Base-by-base conservation (phyloP, 1,140 invertebrate species). In the Trichonephila clavipes region DNA sequence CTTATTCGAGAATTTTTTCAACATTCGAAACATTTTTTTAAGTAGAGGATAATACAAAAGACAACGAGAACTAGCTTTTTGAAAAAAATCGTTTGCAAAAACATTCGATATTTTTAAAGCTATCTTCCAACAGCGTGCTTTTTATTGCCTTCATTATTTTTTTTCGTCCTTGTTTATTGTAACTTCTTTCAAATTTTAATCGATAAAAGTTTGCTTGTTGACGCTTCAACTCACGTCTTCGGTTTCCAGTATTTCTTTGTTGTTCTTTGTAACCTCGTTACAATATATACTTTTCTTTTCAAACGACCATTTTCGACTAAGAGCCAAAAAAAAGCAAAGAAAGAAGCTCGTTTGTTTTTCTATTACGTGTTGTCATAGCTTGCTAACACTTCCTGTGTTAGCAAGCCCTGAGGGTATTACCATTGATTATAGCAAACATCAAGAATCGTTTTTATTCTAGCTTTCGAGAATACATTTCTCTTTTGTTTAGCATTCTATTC, bases 261-360 rank as follows among this genome's bases (percentile, higher is more conserved):
- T 90, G 58, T 90, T 90, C 51, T 77, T 81, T 66, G 40, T 90
- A 90, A 90, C 51, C 88, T 90, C 24, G 88, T 90, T 90, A 90
- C 69, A 77, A 77, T 69, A 51, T 69, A 81, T 90, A 66, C 62
- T 90, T 81, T 90, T 90, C 72, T 90, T 90, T 90, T 81, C 51
- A 90, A 90, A 90, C 61, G 51, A 44, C 64, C 66, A 89, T 89
- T 89, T 89, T 87, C 58, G 18, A 87, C 28, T 51, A 51, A 58
- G 58, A 87, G 28, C 62, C 28, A 34, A 34, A 34, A 34, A 77
- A 77, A 72, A 77, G 8, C 10, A 88, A 66, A n/a, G 58, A 90
- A 19, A 77, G 34, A 59, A 59, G 16, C 34, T 59, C 16, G 61
- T 81, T 90, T 90, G 85, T 40, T 90, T 90, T 81, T 90, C 58